Evolutionary conservation across 2,797 vertebrate genomes (phyloP).

Genomic region (Salmo trutta): DNA sequence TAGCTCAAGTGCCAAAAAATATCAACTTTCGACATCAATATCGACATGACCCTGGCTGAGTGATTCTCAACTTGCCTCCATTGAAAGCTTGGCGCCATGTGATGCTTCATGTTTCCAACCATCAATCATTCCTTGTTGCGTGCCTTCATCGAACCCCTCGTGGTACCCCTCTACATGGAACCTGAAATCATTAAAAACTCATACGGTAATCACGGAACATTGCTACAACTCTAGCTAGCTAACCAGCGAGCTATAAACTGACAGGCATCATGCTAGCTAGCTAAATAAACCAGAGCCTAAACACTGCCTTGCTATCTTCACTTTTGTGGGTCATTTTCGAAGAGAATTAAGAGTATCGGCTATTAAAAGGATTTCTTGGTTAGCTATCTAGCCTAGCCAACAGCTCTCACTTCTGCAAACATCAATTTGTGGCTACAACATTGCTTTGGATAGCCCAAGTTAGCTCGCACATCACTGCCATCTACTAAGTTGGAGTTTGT

Average conservation of each 20-base stretch:
- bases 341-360: background rate
- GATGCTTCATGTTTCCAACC: conserved; percentile 75
- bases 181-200: conserved; percentile 59
- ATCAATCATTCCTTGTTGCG: conserved; percentile 68
- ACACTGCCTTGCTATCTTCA: too few species aligned
- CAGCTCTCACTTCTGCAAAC: background rate
- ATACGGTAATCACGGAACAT: background rate
- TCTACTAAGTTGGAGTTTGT: background rate
- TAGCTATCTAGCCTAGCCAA: background rate
- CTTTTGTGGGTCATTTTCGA: conserved; percentile 40
- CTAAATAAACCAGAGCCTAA: background rate
- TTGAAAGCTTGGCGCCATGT: conserved; percentile 81
- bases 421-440: background rate
- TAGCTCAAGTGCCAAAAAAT: background rate
- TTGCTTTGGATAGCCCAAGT: background rate
- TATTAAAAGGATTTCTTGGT: background rate
- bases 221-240: background rate
- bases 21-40: background rate
- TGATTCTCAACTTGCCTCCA: conserved; percentile 74
- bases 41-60: background rate
- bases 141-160: conserved; percentile 84
- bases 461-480: background rate
- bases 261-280: background rate
- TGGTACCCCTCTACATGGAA: conserved; percentile 81
- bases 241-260: background rate